Conservation (phyloP, 2,113 vertebrate species). For the Antigone vipio region DNA sequence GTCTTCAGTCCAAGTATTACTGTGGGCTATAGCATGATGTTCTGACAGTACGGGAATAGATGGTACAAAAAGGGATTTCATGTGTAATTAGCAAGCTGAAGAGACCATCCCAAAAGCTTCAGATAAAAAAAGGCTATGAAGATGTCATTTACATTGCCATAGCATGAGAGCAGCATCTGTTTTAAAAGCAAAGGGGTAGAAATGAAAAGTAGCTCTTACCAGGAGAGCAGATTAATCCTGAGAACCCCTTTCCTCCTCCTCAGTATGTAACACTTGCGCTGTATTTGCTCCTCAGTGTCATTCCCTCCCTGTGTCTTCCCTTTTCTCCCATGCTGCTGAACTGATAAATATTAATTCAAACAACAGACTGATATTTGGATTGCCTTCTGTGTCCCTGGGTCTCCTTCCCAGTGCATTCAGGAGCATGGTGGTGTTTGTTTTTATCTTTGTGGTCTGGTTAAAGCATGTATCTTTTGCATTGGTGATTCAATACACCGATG, state of each 20-base stretch:
- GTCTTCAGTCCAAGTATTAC: neutral
- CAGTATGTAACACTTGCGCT: neutral
- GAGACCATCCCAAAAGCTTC: neutral
- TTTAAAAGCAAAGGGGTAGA: neutral
- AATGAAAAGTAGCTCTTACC: neutral
- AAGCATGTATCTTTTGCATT: neutral
- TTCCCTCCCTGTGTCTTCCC: neutral
- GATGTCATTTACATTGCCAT: neutral
- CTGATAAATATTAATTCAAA: neutral
- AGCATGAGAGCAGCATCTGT: neutral
- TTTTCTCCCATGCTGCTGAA: neutral
- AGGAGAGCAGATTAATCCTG: neutral
- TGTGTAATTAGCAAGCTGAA: neutral
- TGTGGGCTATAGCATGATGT: neutral
- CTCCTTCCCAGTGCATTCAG: neutral
- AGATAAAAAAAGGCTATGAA: neutral
- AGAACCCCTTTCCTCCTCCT: neutral
- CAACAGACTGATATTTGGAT: neutral
- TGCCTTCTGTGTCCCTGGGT: neutral
- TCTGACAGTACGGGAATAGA: neutral
- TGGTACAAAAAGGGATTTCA: neutral
- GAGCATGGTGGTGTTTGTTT: neutral
- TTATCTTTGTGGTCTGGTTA: neutral
- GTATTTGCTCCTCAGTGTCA: neutral
- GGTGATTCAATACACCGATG: neutral